Conservation (phyloP, 2,113 vertebrate genomes). For the Octodon degus region DNA sequence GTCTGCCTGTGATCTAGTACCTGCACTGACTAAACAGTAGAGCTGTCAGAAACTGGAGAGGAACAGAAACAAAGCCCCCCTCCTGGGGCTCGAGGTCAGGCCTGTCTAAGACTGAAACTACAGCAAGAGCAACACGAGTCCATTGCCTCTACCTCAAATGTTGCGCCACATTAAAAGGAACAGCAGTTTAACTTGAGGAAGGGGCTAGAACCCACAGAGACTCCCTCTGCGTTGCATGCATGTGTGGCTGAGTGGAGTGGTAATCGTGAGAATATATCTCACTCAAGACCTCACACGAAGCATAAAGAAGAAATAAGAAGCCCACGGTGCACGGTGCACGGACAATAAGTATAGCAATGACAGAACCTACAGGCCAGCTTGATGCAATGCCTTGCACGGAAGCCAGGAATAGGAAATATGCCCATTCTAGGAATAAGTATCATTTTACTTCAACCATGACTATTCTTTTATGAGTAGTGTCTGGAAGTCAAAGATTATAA, state of each 20-base stretch:
- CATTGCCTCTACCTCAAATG: neutral
- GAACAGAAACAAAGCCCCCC: neutral
- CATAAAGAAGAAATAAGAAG: neutral
- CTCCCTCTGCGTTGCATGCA: neutral
- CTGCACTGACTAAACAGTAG: neutral
- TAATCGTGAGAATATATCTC: neutral
- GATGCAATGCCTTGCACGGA: neutral
- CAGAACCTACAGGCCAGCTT: neutral
- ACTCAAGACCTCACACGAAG: neutral
- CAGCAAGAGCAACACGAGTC: neutral
- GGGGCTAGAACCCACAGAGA: neutral
- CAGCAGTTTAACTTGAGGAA: neutral
- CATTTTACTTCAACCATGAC: neutral
- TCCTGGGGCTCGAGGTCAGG: neutral
- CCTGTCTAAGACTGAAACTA: neutral
- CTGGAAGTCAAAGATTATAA: neutral
- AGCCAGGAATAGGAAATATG: neutral
- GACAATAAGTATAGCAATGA: neutral
- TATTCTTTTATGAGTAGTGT: neutral
- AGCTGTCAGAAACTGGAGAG: neutral
- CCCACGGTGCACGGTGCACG: neutral
- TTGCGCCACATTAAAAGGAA: neutral
- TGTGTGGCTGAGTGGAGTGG: neutral
- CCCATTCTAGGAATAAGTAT: neutral
- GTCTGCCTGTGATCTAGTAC: neutral